Conservation (phyloP, 35 echinoderm and acorn worm genomes). For the Amphiura filiformis region DNA sequence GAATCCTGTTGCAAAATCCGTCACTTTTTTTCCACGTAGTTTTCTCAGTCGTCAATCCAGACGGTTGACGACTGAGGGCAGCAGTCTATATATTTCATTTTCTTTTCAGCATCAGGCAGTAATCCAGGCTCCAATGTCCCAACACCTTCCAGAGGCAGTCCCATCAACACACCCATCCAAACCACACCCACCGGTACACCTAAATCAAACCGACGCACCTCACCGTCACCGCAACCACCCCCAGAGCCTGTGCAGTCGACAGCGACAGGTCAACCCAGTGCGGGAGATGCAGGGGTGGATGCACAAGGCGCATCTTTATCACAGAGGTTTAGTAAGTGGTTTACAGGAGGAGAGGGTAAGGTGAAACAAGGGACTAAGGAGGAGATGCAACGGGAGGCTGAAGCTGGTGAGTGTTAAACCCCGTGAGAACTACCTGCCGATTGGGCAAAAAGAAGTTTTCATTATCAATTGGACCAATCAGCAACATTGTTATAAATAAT, state of each 20-base stretch:
- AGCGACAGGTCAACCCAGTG: background rate
- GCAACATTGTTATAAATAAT: too few species aligned
- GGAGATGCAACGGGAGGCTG: slow-evolving; percentile 30
- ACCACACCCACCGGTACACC: slow-evolving; percentile 52
- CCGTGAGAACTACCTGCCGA: too few species aligned
- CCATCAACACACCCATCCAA: slow-evolving; percentile 51
- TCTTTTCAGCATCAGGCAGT: slow-evolving; percentile 35
- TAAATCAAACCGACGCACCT: slow-evolving; percentile 22
- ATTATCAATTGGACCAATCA: too few species aligned
- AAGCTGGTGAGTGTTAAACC: too few species aligned
- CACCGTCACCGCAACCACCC: slow-evolving; percentile 19
- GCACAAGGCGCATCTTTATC: slow-evolving; percentile 41
- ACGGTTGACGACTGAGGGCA: too few species aligned
- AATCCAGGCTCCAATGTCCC: slow-evolving; percentile 42
- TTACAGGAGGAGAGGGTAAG: slow-evolving; percentile 62
- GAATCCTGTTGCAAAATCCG: too few species aligned
- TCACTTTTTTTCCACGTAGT: too few species aligned
- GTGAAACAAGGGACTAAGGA: slow-evolving; percentile 76
- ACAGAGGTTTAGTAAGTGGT: slow-evolving; percentile 80
- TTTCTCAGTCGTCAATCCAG: too few species aligned
- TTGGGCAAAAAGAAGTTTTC: too few species aligned
- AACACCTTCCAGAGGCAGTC: slow-evolving; percentile 67
- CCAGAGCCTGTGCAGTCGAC: background rate
- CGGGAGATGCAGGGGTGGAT: background rate
- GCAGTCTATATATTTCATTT: too few species aligned